Evolutionary conservation across 2,888 invertebrate species (phyloP).

Genomic region (Pteria penguin): DNA sequence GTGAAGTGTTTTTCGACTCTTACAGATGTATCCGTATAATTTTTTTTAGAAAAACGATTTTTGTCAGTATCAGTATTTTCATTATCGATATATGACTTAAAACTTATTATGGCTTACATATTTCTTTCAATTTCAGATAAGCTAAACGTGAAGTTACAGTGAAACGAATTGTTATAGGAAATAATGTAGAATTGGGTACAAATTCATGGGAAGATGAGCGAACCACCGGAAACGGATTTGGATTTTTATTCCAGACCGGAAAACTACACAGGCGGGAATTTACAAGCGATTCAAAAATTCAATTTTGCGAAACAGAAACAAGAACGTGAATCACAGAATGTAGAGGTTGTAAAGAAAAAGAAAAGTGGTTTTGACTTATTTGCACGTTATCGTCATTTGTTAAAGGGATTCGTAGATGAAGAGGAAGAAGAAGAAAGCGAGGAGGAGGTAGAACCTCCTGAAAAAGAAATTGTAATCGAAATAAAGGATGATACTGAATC

Average conservation of each 20-base stretch:
- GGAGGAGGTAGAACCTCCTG: conserved; percentile 44
- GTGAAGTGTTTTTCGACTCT: too few species aligned
- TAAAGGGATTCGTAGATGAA: conserved; percentile 52
- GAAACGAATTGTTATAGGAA: too few species aligned
- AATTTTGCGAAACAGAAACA: conserved; percentile 83
- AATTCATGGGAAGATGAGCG: conserved; percentile 44
- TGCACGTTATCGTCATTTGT: conserved; percentile 55
- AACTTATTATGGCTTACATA: too few species aligned
- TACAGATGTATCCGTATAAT: too few species aligned
- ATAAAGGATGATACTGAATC: not conserved
- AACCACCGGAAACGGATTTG: conserved; percentile 69
- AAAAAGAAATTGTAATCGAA: not conserved
- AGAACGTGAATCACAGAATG: conserved; percentile 89
- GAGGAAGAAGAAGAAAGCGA: conserved; percentile 50
- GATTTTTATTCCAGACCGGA: conserved; percentile 75
- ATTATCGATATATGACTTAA: too few species aligned
- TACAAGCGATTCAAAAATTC: conserved; percentile 61
- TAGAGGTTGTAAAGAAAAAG: conserved; percentile 82
- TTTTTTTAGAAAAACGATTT: too few species aligned
- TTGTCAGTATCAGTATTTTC: too few species aligned
- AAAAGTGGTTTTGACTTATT: conserved; percentile 37
- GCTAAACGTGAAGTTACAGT: too few species aligned
- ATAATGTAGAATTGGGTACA: too few species aligned
- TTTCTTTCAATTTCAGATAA: too few species aligned
- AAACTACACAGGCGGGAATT: conserved; percentile 73